Conservation (phyloP, 2,113 vertebrate genomes). For the Lucifuga dentata region DNA sequence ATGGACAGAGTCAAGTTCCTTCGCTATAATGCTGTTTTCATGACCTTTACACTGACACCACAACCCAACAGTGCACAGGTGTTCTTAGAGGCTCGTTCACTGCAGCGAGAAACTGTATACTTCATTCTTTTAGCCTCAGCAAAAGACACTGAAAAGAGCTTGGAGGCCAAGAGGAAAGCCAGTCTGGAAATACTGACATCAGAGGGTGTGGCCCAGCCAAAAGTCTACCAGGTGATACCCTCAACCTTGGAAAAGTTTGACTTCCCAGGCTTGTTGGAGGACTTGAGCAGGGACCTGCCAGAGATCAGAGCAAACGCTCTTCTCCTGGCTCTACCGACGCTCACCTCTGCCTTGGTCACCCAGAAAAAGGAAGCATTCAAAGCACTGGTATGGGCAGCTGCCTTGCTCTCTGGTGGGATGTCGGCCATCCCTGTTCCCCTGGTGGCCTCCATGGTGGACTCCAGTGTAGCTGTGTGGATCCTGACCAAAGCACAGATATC, state of each 20-base stretch:
- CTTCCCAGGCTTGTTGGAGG: constrained; percentile 72
- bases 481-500: constrained; percentile 75
- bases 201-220: constrained; percentile 67
- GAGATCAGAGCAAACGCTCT: constrained; percentile 77
- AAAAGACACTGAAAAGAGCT: constrained; percentile 59
- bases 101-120: constrained; percentile 72
- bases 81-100: constrained; percentile 67
- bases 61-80: constrained; percentile 57
- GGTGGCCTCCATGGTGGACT: constrained; percentile 81
- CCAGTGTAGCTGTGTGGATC: constrained; percentile 71
- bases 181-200: constrained; percentile 66
- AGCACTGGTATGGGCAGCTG: constrained; percentile 78
- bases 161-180: constrained; percentile 64
- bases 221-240: constrained; percentile 71
- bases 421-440: constrained; percentile 78
- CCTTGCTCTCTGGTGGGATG: constrained; percentile 78
- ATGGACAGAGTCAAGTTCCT: constrained; percentile 67
- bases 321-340: constrained; percentile 72
- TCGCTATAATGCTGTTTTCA: constrained; percentile 76
- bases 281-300: constrained; percentile 72
- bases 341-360: constrained; percentile 63
- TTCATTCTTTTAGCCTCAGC: constrained; percentile 66
- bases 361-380: constrained; percentile 80
- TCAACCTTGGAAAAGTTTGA: constrained; percentile 70
- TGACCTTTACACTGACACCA: constrained; percentile 63